Evolutionary conservation across 2,113 vertebrate genomes (phyloP), one percentile per base, ranked within the genome.

Genomic region (Tragulus kanchil): DNA sequence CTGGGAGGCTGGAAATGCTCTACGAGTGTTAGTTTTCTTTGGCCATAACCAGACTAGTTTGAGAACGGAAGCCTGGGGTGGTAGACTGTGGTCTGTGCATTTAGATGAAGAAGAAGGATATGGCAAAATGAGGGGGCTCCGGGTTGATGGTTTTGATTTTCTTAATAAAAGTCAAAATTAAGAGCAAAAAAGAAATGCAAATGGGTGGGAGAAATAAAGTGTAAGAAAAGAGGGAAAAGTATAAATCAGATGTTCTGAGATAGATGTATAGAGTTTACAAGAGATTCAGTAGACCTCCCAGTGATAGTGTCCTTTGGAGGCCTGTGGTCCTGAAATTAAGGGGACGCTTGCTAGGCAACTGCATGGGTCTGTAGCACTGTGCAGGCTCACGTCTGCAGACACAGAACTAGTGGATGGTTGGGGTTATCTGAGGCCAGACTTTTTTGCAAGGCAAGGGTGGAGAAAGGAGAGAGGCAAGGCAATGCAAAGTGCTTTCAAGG

Each of bases 91-190:
- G 79, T 45, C 10, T 85, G 23, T 15, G 28, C 26, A 16, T n/a
- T 45, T 67, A 62, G 48, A 93, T 50, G 26, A 52, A 78, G 77
- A 28, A 73, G 64, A 59, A 61, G 56, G 67, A 64, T 36, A 45
- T 15, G 3, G 31, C 83, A 84, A 21, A 8, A 28, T 48, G 48
- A 69, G 26, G 77, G 61, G 84, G 11, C 56, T 64, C 67, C n/a
- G n/a, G 50, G 85, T 6, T 21, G 42, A 82, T 61, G 28, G 52
- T 92, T 50, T 77, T 89, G 52, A 67, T 73, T 92, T 89, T 59
- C n/a, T 82, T 73, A 26, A 56, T 56, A 83, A 48, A 90, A 59
- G 50, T 48, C 19, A 79, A 85, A 71, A 15, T 89, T 17, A 67
- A 52, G 17, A 85, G 23, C 28, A 48, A 75, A 92, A 71, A n/a